Percentiles rank a stretch among this genome's conserved stretches.
Conservation (phyloP, 2,797 vertebrate species). For the Anniella stebbinsi region DNA sequence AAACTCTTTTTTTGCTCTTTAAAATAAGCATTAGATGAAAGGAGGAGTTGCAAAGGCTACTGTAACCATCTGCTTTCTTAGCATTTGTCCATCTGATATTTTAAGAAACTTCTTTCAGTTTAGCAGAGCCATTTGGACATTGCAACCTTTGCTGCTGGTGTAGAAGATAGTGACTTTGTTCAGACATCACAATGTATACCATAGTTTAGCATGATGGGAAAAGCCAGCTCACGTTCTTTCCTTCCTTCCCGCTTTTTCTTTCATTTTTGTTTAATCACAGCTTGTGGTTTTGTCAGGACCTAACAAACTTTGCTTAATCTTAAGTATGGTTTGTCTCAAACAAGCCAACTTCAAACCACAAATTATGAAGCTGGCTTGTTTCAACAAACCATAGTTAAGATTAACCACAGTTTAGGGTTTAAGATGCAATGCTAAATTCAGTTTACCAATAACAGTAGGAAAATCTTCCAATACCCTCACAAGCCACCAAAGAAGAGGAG, state of each 20-base stretch:
- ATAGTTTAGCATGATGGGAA: neutral
- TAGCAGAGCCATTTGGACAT: neutral
- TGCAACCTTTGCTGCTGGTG: neutral
- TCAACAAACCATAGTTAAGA: neutral
- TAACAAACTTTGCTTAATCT: neutral
- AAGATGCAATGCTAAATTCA: neutral
- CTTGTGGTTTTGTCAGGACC: neutral
- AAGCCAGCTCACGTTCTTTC: too few species aligned
- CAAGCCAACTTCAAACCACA: neutral
- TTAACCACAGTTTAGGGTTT: neutral
- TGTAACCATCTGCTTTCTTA: slow-evolving; percentile 14
- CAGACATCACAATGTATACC: neutral
- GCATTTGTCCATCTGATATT: slow-evolving; percentile 39
- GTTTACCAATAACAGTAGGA: too few species aligned
- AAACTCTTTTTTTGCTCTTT: slow-evolving; percentile 77
- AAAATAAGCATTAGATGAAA: slow-evolving; percentile 56
- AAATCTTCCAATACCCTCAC: too few species aligned
- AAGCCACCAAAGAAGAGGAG: too few species aligned
- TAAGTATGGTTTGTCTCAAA: neutral
- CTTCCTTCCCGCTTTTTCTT: neutral
- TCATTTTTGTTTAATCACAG: too few species aligned
- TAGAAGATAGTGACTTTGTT: neutral
- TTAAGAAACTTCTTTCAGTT: neutral
- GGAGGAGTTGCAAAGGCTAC: slow-evolving; percentile 26
- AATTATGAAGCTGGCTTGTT: neutral